These are phyloP conservation scores for Pelobates fuscus DNA, from an alignment of 2,113 vertebrate species.

Conservation along the genomic window DNA sequence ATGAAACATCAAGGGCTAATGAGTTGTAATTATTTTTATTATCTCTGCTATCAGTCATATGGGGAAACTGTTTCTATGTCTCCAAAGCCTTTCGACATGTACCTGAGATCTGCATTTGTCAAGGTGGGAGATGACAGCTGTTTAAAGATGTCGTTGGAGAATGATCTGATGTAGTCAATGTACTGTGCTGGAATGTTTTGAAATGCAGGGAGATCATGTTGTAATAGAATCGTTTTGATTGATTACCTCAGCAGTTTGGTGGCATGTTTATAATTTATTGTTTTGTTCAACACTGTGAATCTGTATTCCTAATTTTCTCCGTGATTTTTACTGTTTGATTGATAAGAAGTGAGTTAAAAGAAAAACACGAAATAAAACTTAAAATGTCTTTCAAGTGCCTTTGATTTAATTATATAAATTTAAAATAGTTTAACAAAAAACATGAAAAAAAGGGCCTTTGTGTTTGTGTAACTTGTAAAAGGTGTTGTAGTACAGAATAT, in stretches of 20 bases:
- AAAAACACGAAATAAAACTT: no score
- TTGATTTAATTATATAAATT: neutral
- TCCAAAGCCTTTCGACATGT: slow-evolving; percentile 20
- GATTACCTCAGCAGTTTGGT: neutral
- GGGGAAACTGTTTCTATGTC: slow-evolving; percentile 24
- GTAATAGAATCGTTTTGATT: neutral
- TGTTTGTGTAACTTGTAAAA: neutral
- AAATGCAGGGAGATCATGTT: neutral
- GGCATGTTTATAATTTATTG: neutral
- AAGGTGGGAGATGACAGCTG: slow-evolving; percentile 10
- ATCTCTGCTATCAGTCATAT: slow-evolving; percentile 42
- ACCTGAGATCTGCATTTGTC: slow-evolving; percentile 36
- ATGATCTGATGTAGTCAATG: neutral
- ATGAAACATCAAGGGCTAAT: slow-evolving; percentile 42
- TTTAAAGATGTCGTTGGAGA: neutral
- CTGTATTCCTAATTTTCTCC: neutral
- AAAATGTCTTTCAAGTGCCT: neutral
- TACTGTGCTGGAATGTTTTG: neutral
- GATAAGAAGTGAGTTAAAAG: neutral
- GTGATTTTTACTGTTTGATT: neutral
- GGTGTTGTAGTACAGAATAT: neutral
- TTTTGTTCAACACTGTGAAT: neutral
- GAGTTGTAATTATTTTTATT: slow-evolving; percentile 50
- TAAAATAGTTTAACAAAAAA: neutral
- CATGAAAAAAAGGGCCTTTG: neutral